Evolutionary conservation across 1,140 invertebrate species (phyloP).

Genomic region (Atopsyche davidsoni): DNA sequence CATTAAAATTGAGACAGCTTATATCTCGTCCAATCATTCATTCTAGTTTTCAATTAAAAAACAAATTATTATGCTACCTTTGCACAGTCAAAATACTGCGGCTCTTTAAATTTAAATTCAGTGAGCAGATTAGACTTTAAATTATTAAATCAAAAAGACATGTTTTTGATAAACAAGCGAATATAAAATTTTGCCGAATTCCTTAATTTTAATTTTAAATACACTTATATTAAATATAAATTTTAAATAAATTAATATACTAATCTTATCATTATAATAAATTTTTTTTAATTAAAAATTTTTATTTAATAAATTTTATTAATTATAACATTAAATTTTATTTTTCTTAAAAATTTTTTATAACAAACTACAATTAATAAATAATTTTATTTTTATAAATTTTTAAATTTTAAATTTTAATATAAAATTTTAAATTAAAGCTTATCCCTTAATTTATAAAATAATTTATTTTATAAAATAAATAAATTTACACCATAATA

Average conservation of each 20-base stretch:
- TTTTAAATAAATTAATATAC: background rate
- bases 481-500: constrained; percentile 40
- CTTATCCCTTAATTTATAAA: constrained; percentile 37
- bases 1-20: constrained; percentile 35
- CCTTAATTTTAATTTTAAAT: constrained; percentile 41
- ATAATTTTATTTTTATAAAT: constrained; percentile 16
- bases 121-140: constrained; percentile 59
- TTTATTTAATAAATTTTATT: constrained; percentile 8
- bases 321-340: constrained; percentile 25
- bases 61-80: constrained; percentile 66
- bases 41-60: constrained; percentile 60
- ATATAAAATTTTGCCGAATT: constrained; percentile 56
- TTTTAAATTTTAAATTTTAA: constrained; percentile 35
- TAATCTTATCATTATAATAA: background rate
- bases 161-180: constrained; percentile 72
- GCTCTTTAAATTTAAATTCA: constrained; percentile 57
- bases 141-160: constrained; percentile 54
- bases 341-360: constrained; percentile 29
- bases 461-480: constrained; percentile 43
- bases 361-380: constrained; percentile 15
- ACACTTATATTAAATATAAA: background rate
- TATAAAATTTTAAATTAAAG: constrained; percentile 41
- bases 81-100: too few species aligned
- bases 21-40: constrained; percentile 55
- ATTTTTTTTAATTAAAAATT: constrained; percentile 36